A percentile compares a stretch with the other conserved stretches of the same genome.
Evolutionary conservation across 2,888 invertebrate genomes (phyloP).

Genomic region (Drosophila nigritarsus): DNA sequence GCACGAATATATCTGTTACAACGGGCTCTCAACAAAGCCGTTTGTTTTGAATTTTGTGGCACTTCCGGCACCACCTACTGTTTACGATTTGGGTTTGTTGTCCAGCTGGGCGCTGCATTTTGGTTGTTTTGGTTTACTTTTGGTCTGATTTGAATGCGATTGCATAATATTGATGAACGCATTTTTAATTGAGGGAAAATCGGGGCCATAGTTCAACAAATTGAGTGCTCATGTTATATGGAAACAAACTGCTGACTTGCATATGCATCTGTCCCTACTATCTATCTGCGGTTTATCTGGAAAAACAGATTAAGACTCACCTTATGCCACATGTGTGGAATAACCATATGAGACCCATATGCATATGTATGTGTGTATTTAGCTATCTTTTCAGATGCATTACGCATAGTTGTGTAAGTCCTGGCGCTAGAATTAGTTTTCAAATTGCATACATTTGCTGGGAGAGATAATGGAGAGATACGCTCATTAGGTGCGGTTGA

Average conservation of each 20-base stretch:
- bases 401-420: constrained; percentile 66
- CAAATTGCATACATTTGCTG: constrained; percentile 65
- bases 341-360: constrained; percentile 29
- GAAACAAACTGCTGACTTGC: constrained; percentile 8
- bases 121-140: constrained; percentile 69
- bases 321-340: constrained; percentile 61
- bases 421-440: constrained; percentile 75
- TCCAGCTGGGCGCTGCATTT: constrained; percentile 62
- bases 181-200: constrained; percentile 59
- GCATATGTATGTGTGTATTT: constrained; percentile 2
- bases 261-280: constrained; percentile 20
- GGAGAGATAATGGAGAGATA: constrained; percentile 61
- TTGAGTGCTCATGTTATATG: neutral
- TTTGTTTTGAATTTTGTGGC: constrained; percentile 61
- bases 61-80: constrained; percentile 83
- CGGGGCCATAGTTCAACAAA: neutral
- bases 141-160: constrained; percentile 57
- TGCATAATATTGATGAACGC: constrained; percentile 71
- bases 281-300: constrained; percentile 50
- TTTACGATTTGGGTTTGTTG: constrained; percentile 46
- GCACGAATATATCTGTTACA: constrained; percentile 11
- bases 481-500: constrained; percentile 66
- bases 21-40: constrained; percentile 27
- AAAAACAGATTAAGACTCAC: constrained; percentile 64
- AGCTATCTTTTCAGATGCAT: constrained; percentile 32